A percentile compares a stretch with the other conserved stretches of the same genome.
phyloP scores from a whole-genome alignment of 2,797 vertebrate species.

The Sebastes baramenuke region DNA sequence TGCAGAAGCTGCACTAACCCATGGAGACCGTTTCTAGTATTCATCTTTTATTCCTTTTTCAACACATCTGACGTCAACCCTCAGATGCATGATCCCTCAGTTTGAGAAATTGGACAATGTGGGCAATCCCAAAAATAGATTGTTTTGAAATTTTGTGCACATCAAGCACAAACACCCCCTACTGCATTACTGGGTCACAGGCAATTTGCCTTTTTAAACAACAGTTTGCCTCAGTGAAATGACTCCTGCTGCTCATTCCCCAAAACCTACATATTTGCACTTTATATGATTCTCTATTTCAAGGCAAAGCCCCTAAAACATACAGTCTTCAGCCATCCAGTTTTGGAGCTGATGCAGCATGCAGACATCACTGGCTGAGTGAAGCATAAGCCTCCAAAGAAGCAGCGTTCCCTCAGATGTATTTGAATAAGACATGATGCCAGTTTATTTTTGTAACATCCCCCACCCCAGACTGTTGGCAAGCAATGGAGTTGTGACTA shows the following conservation, averaged over 20 bases:
- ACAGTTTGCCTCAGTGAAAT: conserved; percentile 32
- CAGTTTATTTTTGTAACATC: conserved; percentile 69
- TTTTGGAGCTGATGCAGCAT: conserved; percentile 60
- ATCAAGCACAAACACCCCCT: conserved; percentile 26
- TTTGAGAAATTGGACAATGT: conserved; percentile 32
- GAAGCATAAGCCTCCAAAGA: conserved; percentile 47
- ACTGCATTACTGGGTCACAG: conserved; percentile 36
- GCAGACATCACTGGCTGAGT: conserved; percentile 46
- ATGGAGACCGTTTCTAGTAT: neutral
- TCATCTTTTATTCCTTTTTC: conserved; percentile 25
- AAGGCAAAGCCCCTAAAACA: conserved; percentile 48
- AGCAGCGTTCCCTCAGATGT: conserved; percentile 55
- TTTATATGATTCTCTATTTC: conserved; percentile 52
- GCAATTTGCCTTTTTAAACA: conserved; percentile 41
- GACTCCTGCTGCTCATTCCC: conserved; percentile 32
- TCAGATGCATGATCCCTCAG: conserved; percentile 25
- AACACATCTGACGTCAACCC: conserved; percentile 11
- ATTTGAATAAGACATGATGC: conserved; percentile 74
- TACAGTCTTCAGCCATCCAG: conserved; percentile 46
- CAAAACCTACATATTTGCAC: conserved; percentile 43
- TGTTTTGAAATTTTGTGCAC: conserved; percentile 26
- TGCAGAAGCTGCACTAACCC: conserved; percentile 31
- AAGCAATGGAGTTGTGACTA: conserved; percentile 60
- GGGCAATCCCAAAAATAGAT: conserved; percentile 48
- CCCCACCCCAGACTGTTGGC: conserved; percentile 62